Conservation (phyloP, 2,888 invertebrate species). For the Lottia gigantea region DNA sequence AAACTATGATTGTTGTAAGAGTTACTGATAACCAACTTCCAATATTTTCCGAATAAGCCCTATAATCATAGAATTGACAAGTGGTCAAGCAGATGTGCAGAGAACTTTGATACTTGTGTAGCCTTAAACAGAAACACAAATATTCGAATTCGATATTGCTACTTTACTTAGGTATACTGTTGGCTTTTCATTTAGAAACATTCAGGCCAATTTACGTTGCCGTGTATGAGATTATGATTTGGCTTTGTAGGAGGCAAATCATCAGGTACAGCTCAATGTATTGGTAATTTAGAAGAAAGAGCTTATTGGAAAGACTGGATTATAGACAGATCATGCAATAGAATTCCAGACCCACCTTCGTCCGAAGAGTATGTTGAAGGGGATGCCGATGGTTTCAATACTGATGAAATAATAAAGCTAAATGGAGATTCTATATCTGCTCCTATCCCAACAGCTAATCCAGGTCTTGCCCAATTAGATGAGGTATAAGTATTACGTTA, state of each 20-base stretch:
- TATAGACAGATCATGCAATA: constrained; percentile 28
- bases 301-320: constrained; percentile 47
- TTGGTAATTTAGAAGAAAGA: constrained; percentile 46
- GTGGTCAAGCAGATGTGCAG: too few species aligned
- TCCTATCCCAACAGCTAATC: constrained; percentile 1
- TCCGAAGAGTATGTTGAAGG: constrained; percentile 13
- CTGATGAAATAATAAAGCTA: constrained; percentile 17
- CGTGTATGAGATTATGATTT: too few species aligned
- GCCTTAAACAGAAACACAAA: too few species aligned
- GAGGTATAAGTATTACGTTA: constrained; percentile 11
- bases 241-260: constrained; percentile 24
- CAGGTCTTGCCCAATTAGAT: constrained; percentile 22
- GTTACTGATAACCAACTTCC: too few species aligned
- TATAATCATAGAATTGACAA: too few species aligned
- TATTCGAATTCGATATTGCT: too few species aligned
- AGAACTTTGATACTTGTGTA: too few species aligned
- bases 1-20: too few species aligned
- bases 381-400: constrained; percentile 12
- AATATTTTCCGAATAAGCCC: too few species aligned
- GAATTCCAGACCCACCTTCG: constrained; percentile 3
- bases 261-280: constrained; percentile 46
- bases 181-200: too few species aligned
- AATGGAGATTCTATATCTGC: background rate
- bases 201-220: too few species aligned
- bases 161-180: too few species aligned